Base-by-base conservation (phyloP, 2,113 vertebrate genomes). In the Kryptolebias marmoratus region DNA sequence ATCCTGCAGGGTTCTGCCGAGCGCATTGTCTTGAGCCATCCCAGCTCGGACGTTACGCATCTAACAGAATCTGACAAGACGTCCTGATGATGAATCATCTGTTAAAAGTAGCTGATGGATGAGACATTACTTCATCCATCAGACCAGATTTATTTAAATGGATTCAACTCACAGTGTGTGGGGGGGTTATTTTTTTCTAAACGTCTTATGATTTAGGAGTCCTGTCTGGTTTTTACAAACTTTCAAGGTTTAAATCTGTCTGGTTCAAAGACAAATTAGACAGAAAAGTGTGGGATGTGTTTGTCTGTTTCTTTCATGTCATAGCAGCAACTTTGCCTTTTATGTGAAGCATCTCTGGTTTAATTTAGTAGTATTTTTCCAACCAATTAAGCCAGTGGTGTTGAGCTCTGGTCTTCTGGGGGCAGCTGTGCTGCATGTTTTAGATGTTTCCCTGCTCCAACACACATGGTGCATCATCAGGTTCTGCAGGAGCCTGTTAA, bases 71-170 rank as follows among this genome's bases (percentile, higher is more conserved):
- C 48, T 67, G 64, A 85, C 53, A 42, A 55, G 42, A 71, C 11
- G n/a, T 54, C 53, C 1, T 70, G 54, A 49, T 66, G 77, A 87
- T 75, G 31, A 14, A 81, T 75, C 62, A 65, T 80, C 57, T 49
- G 49, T 62, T 74, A 50, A 77, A 82, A 74, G 68, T 53, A 66
- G 59, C 68, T 55, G 75, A 86, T 70, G 71, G 56, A 69, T 36
- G 72, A 84, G 75, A 87, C 71, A 55, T 88, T 62, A 83, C 75
- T 75, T 84, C 81, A 83, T 66, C 72, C 58, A 58, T 77, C 69
- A 68, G 59, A 64, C 31, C 53, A 66, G 42, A 72, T 76, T 83
- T 59, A 68, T 82, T 11, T 59, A 22, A 70, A 73, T 64, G 11
- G 28, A 52, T 76, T 81, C 69, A 74, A 73, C 64, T 63, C 52